A percentile compares a stretch with the other conserved stretches of the same genome.
Evolutionary conservation across 2,113 vertebrate genomes (phyloP).

Genomic region (Capreolus pygargus): DNA sequence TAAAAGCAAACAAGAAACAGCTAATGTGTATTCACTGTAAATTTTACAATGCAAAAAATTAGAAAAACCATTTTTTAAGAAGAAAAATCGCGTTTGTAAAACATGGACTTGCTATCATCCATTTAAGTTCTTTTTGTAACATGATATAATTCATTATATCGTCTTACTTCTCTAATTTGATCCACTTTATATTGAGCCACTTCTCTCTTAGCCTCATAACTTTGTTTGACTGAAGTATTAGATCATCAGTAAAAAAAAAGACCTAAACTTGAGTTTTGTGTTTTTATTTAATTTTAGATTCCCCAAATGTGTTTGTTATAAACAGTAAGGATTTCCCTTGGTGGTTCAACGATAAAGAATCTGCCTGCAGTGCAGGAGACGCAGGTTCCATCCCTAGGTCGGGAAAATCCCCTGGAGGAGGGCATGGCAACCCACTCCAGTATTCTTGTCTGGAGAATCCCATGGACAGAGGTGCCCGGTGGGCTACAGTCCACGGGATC

Average conservation of each 20-base stretch:
- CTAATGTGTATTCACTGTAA: background rate
- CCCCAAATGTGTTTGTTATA: background rate
- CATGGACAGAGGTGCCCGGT: background rate
- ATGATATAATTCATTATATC: background rate
- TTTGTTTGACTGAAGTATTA: background rate
- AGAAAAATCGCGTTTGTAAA: background rate
- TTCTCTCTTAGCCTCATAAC: background rate
- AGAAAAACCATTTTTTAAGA: background rate
- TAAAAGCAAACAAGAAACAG: background rate
- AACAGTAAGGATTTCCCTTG: background rate
- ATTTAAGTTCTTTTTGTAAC: conserved; percentile 7
- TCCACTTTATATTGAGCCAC: background rate
- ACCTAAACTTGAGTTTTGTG: background rate
- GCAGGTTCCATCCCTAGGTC: background rate
- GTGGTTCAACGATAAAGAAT: background rate
- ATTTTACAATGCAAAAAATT: background rate
- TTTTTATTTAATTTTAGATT: conserved; percentile 22
- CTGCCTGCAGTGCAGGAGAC: background rate
- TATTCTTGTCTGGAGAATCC: background rate
- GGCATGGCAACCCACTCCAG: background rate
- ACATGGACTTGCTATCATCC: background rate
- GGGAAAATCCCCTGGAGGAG: background rate
- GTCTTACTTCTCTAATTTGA: background rate
- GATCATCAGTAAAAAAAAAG: background rate
- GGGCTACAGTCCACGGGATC: background rate